Percentiles rank a stretch among this genome's conserved stretches.
phyloP scores from a whole-genome alignment of 2,888 invertebrate genomes.

The Meiosimyza decipiens region DNA sequence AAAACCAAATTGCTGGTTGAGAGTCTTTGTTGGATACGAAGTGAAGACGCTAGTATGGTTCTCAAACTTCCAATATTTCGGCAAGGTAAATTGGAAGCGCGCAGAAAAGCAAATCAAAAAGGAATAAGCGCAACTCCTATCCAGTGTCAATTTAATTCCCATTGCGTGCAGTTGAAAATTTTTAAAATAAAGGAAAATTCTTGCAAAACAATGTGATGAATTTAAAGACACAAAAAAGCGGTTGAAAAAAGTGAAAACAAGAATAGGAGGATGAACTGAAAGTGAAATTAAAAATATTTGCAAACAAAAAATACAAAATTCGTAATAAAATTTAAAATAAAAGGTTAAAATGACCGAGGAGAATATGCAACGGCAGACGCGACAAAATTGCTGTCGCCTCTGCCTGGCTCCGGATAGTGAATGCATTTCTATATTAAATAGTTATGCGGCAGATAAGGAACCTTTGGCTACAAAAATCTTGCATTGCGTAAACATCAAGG shows the following conservation, averaged over 20 bases:
- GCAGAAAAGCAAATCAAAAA: constrained; percentile 39
- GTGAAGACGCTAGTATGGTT: no score
- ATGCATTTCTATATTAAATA: constrained; percentile 67
- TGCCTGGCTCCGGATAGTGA: constrained; percentile 67
- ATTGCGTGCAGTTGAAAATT: constrained; percentile 42
- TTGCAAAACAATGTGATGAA: constrained; percentile 34
- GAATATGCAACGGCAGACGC: constrained; percentile 43
- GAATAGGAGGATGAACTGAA: not conserved
- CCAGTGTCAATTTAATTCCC: constrained; percentile 45
- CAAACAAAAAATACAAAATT: constrained; percentile 40
- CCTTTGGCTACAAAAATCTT: constrained; percentile 65
- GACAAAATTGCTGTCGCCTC: constrained; percentile 66
- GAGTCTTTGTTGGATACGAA: no score
- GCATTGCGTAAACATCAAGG: constrained; percentile 67
- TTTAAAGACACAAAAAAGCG: constrained; percentile 42
- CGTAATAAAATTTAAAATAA: constrained; percentile 29
- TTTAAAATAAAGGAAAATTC: constrained; percentile 34
- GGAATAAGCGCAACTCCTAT: constrained; percentile 25
- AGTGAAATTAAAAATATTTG: not conserved
- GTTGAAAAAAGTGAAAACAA: constrained; percentile 41
- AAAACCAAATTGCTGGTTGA: no score
- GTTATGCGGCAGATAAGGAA: constrained; percentile 67
- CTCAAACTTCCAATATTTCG: constrained; percentile 7
- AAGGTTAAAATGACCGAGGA: constrained; percentile 53
- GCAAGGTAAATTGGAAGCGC: not conserved